Base-by-base conservation (phyloP, 2,113 vertebrate species). In the Limanda limanda region DNA sequence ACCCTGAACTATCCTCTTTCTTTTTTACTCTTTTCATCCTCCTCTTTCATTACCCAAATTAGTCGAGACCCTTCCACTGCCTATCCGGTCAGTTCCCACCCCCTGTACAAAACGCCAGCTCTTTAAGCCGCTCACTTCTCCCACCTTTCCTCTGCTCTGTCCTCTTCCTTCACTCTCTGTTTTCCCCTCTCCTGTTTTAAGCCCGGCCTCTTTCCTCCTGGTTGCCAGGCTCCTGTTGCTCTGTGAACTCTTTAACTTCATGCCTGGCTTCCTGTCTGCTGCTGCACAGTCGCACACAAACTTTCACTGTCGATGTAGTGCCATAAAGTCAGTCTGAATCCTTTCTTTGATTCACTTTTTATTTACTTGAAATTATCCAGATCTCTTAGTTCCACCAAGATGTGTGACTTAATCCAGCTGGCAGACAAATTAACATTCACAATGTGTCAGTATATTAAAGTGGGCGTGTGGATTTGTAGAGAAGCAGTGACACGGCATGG, bases 161-260 rank as follows among this genome's bases (percentile, higher is more conserved):
- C 80, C 79, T 82, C 62, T 68, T 82, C 81, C 67, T 84, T 82
- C 51, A 31, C 68, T 81, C 59, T 74, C 62, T 61, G 51, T 80
- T 76, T 83, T 79, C 21, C 58, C 80, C 77, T 81, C 81, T 79
- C 59, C 70, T 79, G 58, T 54, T 82, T 54, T 78, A 51, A 67
- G 83, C 79, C 84, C 83, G 21, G 67, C 86, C 83, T 79, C 73
- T 76, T 79, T 78, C 65, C 67, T 84, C 76, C 69, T 18, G 57
- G 86, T 92, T 91, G 82, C 87, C 83, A 89, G 80, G 88, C 83
- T 85, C 78, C 90, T 83, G 89, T 85, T 88, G 86, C 88, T 88
- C 85, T 85, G 86, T 83, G 90, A 90, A 88, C 86, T 91, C 84
- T 90, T 86, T 89, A 87, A 87, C 89, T 88, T 89, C 79, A 86